Evolutionary conservation across 1,140 invertebrate genomes (phyloP), one percentile per base, ranked within the genome.

Genomic region (Meloidogyne chitwoodi): DNA sequence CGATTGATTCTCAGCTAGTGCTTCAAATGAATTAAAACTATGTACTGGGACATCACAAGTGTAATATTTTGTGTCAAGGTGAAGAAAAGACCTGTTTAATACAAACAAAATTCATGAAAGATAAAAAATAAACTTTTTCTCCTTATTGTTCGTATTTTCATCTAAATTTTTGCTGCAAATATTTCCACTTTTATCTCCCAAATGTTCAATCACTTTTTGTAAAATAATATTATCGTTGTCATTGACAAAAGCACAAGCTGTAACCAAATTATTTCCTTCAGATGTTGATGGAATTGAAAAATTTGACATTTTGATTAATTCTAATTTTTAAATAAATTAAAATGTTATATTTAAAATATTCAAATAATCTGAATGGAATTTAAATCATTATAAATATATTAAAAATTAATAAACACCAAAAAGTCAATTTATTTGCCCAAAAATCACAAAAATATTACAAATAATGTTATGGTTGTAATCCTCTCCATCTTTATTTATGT

Each of bases 61-160:
- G 48, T 76, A 76, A 26, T 76, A 76, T 38, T 76, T 76, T 38
- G 69, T 76, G 26, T 76, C 68, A 26, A 76, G 31, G 11, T 27
- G 74, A 27, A 75, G 19, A 19, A 68, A 22, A 61, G 31, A 62
- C 5, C 10, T 27, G 19, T n/a, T n/a, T n/a, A 31, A 38, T 38
- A 4, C 26, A 31, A 31, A 31, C n/a, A n/a, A n/a, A n/a, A n/a
- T n/a, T n/a, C n/a, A n/a, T n/a, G n/a, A n/a, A n/a, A n/a, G n/a
- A n/a, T n/a, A n/a, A n/a, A n/a, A n/a, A n/a, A n/a, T n/a, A 22
- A 61, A 61, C 68, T 27, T 22, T 48, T 44, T 48, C 41, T 69
- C 27, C 11, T 41, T 48, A 6, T 27, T 56, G 27, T 16, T 69
- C 41, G 24, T 22, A 27, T 44, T 48, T 70, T 69, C 41, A 38